These are phyloP conservation scores for Ficedula albicollis DNA, from an alignment of 2,797 vertebrate genomes.

Conservation along the genomic window DNA sequence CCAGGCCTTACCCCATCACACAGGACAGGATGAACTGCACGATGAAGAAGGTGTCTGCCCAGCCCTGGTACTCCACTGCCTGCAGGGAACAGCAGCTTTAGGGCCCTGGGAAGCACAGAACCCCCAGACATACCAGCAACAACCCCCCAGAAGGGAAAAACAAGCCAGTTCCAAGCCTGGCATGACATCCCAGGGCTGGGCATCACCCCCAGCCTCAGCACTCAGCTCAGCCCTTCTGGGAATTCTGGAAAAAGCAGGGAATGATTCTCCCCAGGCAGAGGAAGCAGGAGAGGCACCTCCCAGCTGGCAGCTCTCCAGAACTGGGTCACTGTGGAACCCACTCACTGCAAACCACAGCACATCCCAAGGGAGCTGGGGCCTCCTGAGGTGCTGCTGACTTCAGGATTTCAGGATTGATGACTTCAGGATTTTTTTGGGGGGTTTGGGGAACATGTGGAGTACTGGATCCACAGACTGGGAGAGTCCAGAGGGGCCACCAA, in stretches of 20 bases:
- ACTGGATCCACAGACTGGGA: neutral
- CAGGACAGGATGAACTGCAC: conserved; percentile 91
- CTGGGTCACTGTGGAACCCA: fast-evolving
- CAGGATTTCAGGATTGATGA: too few relatives aligned
- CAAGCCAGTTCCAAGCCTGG: fast-evolving
- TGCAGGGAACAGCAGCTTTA: conserved; percentile 52
- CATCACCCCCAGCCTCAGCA: neutral
- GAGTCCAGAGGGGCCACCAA: neutral
- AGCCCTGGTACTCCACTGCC: conserved; percentile 86
- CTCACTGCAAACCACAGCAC: neutral
- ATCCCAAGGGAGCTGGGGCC: neutral
- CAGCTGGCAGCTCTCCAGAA: neutral
- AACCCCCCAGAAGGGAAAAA: neutral
- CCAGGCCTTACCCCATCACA: conserved; percentile 90
- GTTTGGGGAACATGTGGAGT: neutral
- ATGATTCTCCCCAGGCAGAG: fast-evolving
- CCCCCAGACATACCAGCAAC: neutral
- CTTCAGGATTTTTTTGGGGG: neutral
- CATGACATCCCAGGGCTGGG: fast-evolving
- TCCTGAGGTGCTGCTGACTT: neutral
- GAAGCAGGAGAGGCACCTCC: neutral
- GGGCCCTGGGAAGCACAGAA: neutral
- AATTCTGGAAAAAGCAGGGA: neutral
- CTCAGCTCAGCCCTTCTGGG: too few relatives aligned
- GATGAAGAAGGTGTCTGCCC: conserved; percentile 86